Evolutionary conservation across 2,113 vertebrate genomes (phyloP), one percentile per base, ranked within the genome.

Genomic region (Dolichallabes microphthalmus): DNA sequence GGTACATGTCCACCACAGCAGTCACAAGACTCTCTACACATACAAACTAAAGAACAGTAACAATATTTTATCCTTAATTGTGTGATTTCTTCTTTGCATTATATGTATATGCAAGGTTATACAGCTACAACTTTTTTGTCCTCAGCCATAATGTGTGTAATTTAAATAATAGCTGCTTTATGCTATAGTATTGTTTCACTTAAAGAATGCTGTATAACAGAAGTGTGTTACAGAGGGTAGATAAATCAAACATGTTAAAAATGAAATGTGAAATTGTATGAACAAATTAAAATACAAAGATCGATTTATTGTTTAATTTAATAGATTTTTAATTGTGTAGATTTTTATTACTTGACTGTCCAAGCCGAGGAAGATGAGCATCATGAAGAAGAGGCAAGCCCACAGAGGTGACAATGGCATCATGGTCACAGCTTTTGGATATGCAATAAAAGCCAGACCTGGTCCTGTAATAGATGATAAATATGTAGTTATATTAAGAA

Each of bases 371-470:
- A 99, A 99, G 92, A 99, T 98, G 80, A 99, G 97, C 98, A 99
- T 99, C 96, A 98, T 96, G 92, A 99, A 99, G 94, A 99, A 99
- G 82, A 99, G 94, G 84, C 96, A 92, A 53, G 98, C 98, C 98
- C 98, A 99, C 63, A 99, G 90, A 0, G 98, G 98, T 88, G 98
- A 96, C 79, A 98, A 94, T 71, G 98, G 98, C 97, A 99, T 99
- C 98, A 99, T 99, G 57, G 97, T 99, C 55, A 99, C 98, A 32
- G 98, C 98, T 92, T 99, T 99, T 81, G 98, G 98, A 89, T 99
- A 99, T 1, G 98, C 98, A 63, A 99, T 99, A 82, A 99, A 99
- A 71, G 98, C 98, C 81, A 99, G 94, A 66, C 98, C 98, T 11
- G 98, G 98, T 88, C 98, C 98, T 99, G 89, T 15, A 90, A 90